A percentile compares a stretch with the other conserved stretches of the same genome.
Conservation (phyloP, 2,888 invertebrate genomes). For the Petrolisthes manimaculis region DNA sequence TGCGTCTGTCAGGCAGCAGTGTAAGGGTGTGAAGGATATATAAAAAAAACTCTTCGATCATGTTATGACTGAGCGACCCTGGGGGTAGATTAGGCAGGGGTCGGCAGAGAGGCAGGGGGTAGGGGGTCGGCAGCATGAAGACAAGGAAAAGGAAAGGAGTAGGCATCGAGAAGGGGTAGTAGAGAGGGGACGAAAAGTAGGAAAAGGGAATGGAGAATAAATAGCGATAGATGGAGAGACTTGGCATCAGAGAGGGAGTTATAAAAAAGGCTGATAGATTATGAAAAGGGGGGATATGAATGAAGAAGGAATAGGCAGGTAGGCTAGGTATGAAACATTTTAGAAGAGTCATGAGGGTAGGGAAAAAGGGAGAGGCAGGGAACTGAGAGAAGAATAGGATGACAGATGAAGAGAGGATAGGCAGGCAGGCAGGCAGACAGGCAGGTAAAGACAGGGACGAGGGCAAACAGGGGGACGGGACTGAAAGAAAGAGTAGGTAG, state of each 20-base stretch:
- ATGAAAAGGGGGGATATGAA: neutral
- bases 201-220: neutral
- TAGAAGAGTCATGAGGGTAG: neutral
- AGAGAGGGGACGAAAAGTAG: neutral
- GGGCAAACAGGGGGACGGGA: neutral
- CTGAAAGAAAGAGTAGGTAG: neutral
- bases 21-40: conserved; percentile 26
- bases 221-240: neutral
- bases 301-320: neutral
- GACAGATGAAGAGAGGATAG: neutral
- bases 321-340: neutral
- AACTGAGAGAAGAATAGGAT: neutral
- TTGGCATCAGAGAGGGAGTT: neutral
- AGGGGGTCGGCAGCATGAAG: neutral
- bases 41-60: conserved; percentile 16
- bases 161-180: neutral
- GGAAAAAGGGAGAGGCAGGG: neutral
- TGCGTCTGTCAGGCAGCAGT: conserved; percentile 42
- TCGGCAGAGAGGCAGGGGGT: neutral
- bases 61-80: neutral
- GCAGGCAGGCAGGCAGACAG: neutral
- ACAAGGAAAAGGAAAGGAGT: neutral
- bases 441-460: neutral
- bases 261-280: neutral
- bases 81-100: neutral